Conservation (phyloP, 1,140 invertebrate species). For the Drosophila tsacasi region DNA sequence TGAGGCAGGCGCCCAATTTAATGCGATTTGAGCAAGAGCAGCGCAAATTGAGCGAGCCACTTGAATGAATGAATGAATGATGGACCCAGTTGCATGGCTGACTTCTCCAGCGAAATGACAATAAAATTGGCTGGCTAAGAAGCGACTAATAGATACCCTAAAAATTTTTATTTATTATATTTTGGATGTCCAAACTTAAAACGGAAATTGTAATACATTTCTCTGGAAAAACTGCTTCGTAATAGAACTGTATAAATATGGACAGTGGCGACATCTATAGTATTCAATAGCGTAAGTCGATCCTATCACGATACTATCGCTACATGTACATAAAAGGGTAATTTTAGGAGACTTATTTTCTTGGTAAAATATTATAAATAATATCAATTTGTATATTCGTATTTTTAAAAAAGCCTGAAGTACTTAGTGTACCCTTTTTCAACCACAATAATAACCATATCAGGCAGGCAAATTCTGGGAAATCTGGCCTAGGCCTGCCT, state of each 20-base stretch:
- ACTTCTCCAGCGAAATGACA: slow-evolving; percentile 28
- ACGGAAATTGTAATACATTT: neutral
- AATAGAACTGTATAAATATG: neutral
- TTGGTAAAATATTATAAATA: neutral
- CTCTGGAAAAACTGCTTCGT: neutral
- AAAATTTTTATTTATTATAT: neutral
- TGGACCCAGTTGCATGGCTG: slow-evolving; percentile 49
- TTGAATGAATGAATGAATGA: slow-evolving; percentile 73
- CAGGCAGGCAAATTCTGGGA: slow-evolving; percentile 16
- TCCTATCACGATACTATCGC: neutral
- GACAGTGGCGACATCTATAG: neutral
- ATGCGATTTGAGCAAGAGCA: slow-evolving; percentile 79
- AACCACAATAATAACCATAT: slow-evolving; percentile 66
- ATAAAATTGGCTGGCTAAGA: neutral
- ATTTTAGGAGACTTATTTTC: neutral
- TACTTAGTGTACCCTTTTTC: neutral
- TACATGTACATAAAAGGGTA: neutral
- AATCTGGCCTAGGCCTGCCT: slow-evolving; percentile 52
- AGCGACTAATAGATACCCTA: neutral
- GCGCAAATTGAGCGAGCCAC: slow-evolving; percentile 79
- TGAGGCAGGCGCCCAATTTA: slow-evolving; percentile 75
- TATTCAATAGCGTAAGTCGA: neutral
- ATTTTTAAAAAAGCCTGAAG: neutral
- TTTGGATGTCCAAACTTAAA: neutral
- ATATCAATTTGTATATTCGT: neutral